Evolutionary conservation across 1,140 invertebrate genomes (phyloP).

Genomic region (Nebria ingens): DNA sequence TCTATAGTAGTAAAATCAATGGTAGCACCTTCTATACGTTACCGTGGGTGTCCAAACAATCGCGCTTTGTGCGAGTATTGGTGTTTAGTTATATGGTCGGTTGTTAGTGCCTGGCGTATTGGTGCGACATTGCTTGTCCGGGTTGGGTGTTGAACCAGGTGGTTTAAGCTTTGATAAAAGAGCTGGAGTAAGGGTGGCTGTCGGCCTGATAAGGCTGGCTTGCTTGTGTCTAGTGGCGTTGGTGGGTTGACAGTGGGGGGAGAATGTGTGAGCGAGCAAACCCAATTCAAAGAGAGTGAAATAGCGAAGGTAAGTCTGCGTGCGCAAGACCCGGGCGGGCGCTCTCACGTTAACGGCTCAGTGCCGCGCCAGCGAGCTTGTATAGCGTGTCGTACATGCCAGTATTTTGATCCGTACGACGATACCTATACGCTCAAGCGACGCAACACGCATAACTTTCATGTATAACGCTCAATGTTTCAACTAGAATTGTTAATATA

Average conservation of each 20-base stretch:
- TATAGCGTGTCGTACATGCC: neutral
- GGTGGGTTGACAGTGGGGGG: no score
- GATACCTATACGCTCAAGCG: neutral
- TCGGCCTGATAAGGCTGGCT: neutral
- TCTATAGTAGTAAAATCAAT: neutral
- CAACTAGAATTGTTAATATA: no score
- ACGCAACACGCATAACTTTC: neutral
- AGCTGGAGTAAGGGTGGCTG: neutral
- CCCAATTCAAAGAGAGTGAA: no score
- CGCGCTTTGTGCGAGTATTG: neutral
- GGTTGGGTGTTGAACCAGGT: neutral
- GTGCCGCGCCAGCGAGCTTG: neutral
- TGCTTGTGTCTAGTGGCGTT: neutral
- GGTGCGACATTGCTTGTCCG: neutral
- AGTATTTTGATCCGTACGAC: neutral
- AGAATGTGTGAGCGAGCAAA: no score
- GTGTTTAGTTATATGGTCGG: neutral
- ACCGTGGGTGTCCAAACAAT: neutral
- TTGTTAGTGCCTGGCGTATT: slow-evolving; percentile 5
- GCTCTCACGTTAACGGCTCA: neutral
- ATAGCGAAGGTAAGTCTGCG: no score
- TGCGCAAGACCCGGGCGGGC: neutral
- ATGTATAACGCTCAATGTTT: neutral
- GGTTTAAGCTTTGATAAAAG: slow-evolving; percentile 1
- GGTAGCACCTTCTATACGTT: neutral